These are phyloP conservation scores for Kuschelorhynchus macadamiae DNA, from an alignment of 2,888 invertebrate genomes.

Conservation along the genomic window DNA sequence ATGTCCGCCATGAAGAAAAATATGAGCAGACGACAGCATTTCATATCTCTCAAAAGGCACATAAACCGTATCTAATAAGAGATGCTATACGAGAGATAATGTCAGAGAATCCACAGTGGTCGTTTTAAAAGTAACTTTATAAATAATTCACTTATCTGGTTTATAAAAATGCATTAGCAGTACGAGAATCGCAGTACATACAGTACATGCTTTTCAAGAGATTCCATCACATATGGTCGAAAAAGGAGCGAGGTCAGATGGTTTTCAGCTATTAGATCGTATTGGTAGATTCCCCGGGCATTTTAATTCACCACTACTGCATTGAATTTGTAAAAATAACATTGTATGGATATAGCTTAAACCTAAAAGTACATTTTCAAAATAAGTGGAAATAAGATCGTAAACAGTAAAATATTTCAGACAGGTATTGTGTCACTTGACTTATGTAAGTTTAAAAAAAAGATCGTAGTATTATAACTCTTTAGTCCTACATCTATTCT, in stretches of 20 bases:
- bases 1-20: constrained; percentile 12
- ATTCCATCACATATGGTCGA: constrained; percentile 29
- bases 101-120: constrained; percentile 38
- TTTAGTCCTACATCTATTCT: not conserved
- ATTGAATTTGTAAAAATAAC: not conserved
- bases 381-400: too few species aligned
- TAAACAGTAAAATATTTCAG: too few species aligned
- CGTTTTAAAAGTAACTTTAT: constrained; percentile 44
- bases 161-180: constrained; percentile 47
- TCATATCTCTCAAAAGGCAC: constrained; percentile 40
- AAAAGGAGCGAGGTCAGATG: constrained; percentile 46
- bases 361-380: too few species aligned
- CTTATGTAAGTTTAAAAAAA: too few species aligned
- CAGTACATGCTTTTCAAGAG: constrained; percentile 33
- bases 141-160: constrained; percentile 48
- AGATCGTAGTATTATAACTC: not conserved
- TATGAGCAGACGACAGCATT: constrained; percentile 27
- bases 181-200: constrained; percentile 21
- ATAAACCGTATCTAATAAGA: constrained; percentile 45
- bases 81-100: constrained; percentile 38
- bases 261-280: constrained; percentile 40
- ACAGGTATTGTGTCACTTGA: too few species aligned
- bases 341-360: not conserved
- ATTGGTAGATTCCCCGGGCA: constrained; percentile 26
- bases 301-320: constrained; percentile 17